phyloP scores from a whole-genome alignment of 2,888 invertebrate genomes.

The Griposia aprilina region DNA sequence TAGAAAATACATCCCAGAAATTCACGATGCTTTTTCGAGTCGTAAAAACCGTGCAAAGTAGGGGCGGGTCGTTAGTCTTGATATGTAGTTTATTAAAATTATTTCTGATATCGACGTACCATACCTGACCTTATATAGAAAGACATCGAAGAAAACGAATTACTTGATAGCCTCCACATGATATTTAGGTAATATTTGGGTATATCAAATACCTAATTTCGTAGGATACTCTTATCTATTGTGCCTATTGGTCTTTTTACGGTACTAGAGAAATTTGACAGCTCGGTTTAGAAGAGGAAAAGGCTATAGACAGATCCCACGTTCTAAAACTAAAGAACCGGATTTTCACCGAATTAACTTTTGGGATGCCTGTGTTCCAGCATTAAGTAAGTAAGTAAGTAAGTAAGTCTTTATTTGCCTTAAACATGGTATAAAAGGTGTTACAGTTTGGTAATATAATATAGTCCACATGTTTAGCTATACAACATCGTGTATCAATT shows the following conservation, averaged over 20 bases:
- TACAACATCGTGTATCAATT: too few species aligned
- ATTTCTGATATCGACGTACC: not conserved
- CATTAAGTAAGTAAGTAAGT: too few species aligned
- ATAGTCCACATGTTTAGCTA: too few species aligned
- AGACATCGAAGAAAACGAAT: not conserved
- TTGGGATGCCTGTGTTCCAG: not conserved
- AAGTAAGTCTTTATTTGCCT: too few species aligned
- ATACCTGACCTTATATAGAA: not conserved
- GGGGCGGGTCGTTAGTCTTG: not conserved
- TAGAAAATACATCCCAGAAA: too few species aligned
- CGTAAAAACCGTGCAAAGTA: not conserved
- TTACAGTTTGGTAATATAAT: too few species aligned
- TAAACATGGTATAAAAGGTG: too few species aligned
- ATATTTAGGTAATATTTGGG: not conserved
- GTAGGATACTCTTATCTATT: not conserved
- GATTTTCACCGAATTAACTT: not conserved
- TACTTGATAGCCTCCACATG: not conserved
- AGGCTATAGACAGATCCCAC: not conserved
- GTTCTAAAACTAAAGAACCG: not conserved
- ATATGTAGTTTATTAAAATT: not conserved
- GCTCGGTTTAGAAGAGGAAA: not conserved
- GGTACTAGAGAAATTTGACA: not conserved
- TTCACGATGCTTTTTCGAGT: too few species aligned
- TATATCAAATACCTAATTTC: not conserved
- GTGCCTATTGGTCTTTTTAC: too few species aligned